Evolutionary conservation across 1,140 invertebrate genomes (phyloP).

Genomic region (Panagrolaimus sp.): DNA sequence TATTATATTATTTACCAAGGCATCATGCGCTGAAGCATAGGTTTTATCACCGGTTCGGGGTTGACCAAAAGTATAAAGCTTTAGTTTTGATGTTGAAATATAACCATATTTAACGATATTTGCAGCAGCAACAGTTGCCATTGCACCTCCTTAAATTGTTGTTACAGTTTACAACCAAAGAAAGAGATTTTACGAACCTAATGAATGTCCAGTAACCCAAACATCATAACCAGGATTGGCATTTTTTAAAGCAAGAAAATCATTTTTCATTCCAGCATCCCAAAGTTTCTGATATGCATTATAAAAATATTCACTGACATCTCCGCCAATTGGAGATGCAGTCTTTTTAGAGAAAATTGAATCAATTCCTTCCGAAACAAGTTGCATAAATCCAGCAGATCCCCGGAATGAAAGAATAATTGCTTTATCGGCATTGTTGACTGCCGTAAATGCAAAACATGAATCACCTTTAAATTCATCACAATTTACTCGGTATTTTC

Average conservation of each 20-base stretch:
- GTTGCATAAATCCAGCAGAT: slow-evolving; percentile 43
- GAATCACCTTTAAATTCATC: slow-evolving; percentile 24
- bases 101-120: slow-evolving; percentile 27
- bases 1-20: not conserved
- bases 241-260: slow-evolving; percentile 31
- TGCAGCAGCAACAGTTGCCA: slow-evolving; percentile 41
- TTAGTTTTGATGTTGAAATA: slow-evolving; percentile 22
- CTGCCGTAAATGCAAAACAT: slow-evolving; percentile 44
- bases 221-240: slow-evolving; percentile 38
- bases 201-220: slow-evolving; percentile 50
- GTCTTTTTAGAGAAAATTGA: slow-evolving; percentile 33
- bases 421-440: slow-evolving; percentile 28
- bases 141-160: slow-evolving; percentile 27
- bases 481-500: not conserved
- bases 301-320: slow-evolving; percentile 42
- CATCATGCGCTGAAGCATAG: slow-evolving; percentile 37
- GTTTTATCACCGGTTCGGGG: slow-evolving; percentile 43
- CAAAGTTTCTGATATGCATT: slow-evolving; percentile 39
- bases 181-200: slow-evolving; percentile 9
- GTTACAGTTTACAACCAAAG: no score
- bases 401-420: slow-evolving; percentile 46
- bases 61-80: slow-evolving; percentile 47
- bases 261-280: slow-evolving; percentile 39
- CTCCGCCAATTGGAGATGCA: slow-evolving; percentile 34
- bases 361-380: slow-evolving; percentile 38